Conservation (phyloP, 2,113 vertebrate genomes). For the Lagopus leucura region DNA sequence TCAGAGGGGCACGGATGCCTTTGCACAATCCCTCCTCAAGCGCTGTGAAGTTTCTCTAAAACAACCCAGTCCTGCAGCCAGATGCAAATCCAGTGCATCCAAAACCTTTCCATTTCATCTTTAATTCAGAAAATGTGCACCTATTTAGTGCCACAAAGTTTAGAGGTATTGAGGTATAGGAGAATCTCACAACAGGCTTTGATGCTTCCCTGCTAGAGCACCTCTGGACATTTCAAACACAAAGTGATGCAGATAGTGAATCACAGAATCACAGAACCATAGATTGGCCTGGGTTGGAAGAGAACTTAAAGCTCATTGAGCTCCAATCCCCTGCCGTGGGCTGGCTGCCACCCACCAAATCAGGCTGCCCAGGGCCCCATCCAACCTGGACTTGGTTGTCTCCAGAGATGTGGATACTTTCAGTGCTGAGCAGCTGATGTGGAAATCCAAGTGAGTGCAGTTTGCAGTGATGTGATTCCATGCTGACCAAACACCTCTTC, state of each 20-base stretch:
- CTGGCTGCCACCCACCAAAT: too few species aligned
- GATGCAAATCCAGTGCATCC: not conserved
- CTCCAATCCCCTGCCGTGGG: too few species aligned
- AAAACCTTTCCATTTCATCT: slow-evolving; percentile 23
- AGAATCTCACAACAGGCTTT: not conserved
- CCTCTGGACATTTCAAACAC: not conserved
- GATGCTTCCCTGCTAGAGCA: not conserved
- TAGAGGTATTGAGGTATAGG: not conserved
- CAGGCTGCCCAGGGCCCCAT: too few species aligned
- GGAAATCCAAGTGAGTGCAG: not conserved
- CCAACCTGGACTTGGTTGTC: too few species aligned
- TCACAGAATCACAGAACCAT: not conserved
- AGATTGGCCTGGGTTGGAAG: too few species aligned
- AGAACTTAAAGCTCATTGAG: too few species aligned
- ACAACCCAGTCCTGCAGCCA: slow-evolving; percentile 43
- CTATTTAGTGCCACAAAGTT: not conserved
- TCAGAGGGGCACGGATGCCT: not conserved
- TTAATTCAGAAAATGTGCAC: slow-evolving; percentile 43
- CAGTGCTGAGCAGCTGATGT: fast-evolving
- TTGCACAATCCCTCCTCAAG: slow-evolving; percentile 62
- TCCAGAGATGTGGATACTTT: not conserved
- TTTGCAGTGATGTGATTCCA: not conserved
- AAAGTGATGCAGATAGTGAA: fast-evolving
- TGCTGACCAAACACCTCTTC: not conserved
- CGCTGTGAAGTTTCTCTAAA: slow-evolving; percentile 35